Evolutionary conservation across 2,797 vertebrate species (phyloP).

Genomic region (Rousettus madagascariensis): DNA sequence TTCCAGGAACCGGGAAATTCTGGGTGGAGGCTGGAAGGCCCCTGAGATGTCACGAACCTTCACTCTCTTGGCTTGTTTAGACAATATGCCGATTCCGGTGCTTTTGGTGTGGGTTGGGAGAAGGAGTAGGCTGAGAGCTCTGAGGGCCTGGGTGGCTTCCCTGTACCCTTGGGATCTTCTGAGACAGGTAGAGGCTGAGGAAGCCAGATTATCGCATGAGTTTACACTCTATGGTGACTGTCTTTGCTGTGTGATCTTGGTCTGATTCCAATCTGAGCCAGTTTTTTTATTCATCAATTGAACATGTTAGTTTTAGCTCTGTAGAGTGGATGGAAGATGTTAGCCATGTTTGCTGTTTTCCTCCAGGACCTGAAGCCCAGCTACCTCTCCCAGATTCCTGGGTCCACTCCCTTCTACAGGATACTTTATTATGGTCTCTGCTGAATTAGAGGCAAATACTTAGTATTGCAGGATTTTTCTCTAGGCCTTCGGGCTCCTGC

Average conservation of each 20-base stretch:
- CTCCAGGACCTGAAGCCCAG: no score
- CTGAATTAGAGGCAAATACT: not conserved
- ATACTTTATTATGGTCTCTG: not conserved
- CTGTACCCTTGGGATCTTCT: not conserved
- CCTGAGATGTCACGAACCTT: accelerated
- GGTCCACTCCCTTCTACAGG: not conserved
- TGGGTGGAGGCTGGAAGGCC: not conserved
- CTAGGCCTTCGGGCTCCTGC: not conserved
- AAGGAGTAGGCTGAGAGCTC: not conserved
- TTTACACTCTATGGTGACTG: not conserved
- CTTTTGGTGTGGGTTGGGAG: not conserved
- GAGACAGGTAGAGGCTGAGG: not conserved
- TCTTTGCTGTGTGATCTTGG: not conserved
- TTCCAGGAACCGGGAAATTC: not conserved
- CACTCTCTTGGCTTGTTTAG: accelerated
- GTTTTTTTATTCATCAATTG: not conserved
- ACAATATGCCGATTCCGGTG: accelerated
- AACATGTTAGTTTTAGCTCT: not conserved
- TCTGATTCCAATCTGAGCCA: not conserved
- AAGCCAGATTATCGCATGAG: not conserved
- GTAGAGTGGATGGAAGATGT: not conserved
- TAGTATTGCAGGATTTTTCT: not conserved
- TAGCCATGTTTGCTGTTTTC: not conserved
- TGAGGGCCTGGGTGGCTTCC: not conserved
- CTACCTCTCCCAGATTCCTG: not conserved